Base-by-base conservation (phyloP, 2,113 vertebrate species). In the Oryzias melastigma region DNA sequence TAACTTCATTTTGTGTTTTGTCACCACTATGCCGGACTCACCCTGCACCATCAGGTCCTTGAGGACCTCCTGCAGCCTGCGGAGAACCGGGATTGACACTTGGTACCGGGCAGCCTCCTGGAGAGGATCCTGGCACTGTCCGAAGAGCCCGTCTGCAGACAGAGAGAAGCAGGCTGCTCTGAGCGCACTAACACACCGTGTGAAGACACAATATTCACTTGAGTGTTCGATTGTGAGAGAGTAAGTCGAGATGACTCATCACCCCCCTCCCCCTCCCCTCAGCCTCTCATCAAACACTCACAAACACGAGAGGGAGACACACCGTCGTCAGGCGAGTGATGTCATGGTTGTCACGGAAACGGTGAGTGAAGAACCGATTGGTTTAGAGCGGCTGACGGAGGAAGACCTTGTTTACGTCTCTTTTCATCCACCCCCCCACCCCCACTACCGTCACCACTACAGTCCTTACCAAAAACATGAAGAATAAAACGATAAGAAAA, bases 21-120 rank as follows among this genome's bases (percentile, higher is more conserved):
- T 48, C 0, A 10, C 22, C 44, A 18, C 8, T 12, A 41, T 22
- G 7, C 4, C 35, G 49, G 12, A 22, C 82, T 91, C 78, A 96
- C 97, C 97, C 92, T 96, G 92, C 66, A 93, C 91, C 94, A 95
- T 95, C 68, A 99, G 95, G 42, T 94, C 94, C 61, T 88, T 93
- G 5, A 99, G 88, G 62, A 97, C 90, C 48, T 91, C 90, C 88
- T 95, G 96, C 45, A 99, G 90, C 29, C 90, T 93, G 62, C 94
- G 94, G 54, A 99, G 92, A 61, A 95, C 85, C 0, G 92, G 90
- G 3, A 93, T 91, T 0, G 96, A 95, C 72, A 98, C 91, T 77
- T 93, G 94, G 85, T 96, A 94, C 82, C 89, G 92, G 77, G 92
- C 82, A 29, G 87, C 89, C 45, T 92, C 89, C 80, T 90, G 93